Conservation (phyloP, 2,888 invertebrate genomes). For the Thecophora atra region DNA sequence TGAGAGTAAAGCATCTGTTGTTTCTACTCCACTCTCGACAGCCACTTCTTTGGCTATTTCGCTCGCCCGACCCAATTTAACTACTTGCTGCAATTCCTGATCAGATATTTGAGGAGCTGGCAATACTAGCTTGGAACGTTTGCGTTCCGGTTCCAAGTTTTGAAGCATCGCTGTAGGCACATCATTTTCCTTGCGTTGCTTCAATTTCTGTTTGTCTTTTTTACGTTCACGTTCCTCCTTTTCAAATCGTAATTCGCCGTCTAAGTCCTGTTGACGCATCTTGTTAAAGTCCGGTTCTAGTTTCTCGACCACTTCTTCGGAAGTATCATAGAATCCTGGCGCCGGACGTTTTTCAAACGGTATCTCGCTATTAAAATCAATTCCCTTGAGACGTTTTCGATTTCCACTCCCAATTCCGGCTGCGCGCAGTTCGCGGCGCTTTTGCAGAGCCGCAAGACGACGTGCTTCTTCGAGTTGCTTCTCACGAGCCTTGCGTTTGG, state of each 20-base stretch:
- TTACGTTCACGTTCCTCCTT: slow-evolving; percentile 92
- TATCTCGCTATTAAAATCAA: slow-evolving; percentile 97
- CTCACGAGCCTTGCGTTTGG: slow-evolving; percentile 93
- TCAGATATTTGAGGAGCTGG: slow-evolving; percentile 98
- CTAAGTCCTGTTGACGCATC: slow-evolving; percentile 90
- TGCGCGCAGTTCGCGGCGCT: slow-evolving; percentile 95
- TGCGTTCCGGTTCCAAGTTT: slow-evolving; percentile 88
- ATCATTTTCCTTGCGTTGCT: slow-evolving; percentile 95
- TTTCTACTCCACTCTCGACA: slow-evolving; percentile 77
- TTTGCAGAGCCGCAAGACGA: slow-evolving; percentile 94
- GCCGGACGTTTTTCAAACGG: slow-evolving; percentile 97
- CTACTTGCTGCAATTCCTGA: slow-evolving; percentile 87
- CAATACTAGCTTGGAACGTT: slow-evolving; percentile 93
- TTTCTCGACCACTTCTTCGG: slow-evolving; percentile 87
- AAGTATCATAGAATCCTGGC: slow-evolving; percentile 93
- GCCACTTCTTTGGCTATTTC: slow-evolving; percentile 91
- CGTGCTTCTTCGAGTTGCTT: slow-evolving; percentile 98
- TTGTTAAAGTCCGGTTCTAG: slow-evolving; percentile 89
- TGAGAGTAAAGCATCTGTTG: slow-evolving; percentile 87
- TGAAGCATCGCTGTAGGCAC: slow-evolving; percentile 90
- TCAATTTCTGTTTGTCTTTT: slow-evolving; percentile 94
- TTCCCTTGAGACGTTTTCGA: slow-evolving; percentile 77
- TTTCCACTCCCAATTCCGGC: slow-evolving; percentile 82
- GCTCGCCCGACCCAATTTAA: slow-evolving; percentile 89
- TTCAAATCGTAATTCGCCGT: slow-evolving; percentile 89